Evolutionary conservation across 2,113 vertebrate species (phyloP).

Genomic region (Andinoacara biseriatus): DNA sequence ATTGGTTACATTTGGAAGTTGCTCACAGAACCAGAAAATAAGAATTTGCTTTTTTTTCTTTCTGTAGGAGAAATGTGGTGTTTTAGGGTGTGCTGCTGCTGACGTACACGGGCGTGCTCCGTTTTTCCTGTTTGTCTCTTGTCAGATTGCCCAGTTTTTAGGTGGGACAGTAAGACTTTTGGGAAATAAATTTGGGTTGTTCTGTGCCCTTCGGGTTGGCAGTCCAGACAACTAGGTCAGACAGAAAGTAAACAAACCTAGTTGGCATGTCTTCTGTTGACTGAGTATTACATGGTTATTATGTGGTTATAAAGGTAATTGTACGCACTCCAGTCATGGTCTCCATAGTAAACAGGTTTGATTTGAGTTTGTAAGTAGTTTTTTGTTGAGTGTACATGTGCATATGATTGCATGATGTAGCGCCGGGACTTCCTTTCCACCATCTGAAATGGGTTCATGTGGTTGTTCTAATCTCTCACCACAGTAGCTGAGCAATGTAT

Average conservation of each 20-base stretch:
- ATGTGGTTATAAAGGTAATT: slow-evolving; percentile 31
- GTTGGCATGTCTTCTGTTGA: slow-evolving; percentile 53
- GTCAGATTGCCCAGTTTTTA: slow-evolving; percentile 38
- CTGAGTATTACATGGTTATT: slow-evolving; percentile 43
- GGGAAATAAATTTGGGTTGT: slow-evolving; percentile 61
- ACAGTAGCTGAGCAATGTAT: rapidly evolving
- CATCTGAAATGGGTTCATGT: background rate
- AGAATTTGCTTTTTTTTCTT: background rate
- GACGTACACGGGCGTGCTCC: background rate
- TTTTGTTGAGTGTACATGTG: background rate
- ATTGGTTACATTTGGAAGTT: background rate
- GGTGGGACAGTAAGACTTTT: slow-evolving; percentile 42
- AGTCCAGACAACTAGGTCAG: slow-evolving; percentile 74
- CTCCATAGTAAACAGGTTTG: background rate
- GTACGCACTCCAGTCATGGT: background rate
- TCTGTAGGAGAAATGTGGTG: background rate
- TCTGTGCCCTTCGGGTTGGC: slow-evolving; percentile 46
- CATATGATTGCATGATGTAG: background rate
- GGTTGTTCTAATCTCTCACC: background rate
- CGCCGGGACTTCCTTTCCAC: background rate
- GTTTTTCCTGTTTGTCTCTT: slow-evolving; percentile 41
- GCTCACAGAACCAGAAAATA: background rate
- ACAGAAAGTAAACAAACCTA: slow-evolving; percentile 78
- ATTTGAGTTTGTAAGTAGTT: background rate
- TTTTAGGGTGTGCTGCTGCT: background rate